These are phyloP conservation scores for Myotis planiceps DNA, from an alignment of 2,797 vertebrate genomes.

Conservation along the genomic window DNA sequence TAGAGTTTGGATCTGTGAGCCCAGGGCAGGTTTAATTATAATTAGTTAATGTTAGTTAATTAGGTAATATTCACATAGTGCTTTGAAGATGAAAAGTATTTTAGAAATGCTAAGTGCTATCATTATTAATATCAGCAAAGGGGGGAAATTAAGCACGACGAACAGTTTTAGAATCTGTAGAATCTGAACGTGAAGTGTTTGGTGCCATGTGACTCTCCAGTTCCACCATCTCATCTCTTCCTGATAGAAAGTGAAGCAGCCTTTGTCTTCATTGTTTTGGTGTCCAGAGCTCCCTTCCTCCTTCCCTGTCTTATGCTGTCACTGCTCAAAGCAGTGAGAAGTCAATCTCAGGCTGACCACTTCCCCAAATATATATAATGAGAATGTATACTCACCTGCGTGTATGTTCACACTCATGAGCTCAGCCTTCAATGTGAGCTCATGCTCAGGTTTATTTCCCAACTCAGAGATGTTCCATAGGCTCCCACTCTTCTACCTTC, in stretches of 20 bases:
- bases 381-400: neutral
- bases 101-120: constrained; percentile 81
- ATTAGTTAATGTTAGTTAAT: constrained; percentile 84
- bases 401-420: neutral
- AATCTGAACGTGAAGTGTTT: constrained; percentile 54
- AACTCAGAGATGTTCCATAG: neutral
- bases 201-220: neutral
- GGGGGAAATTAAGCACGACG: constrained; percentile 57
- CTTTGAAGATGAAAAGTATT: constrained; percentile 84
- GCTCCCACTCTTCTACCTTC: neutral
- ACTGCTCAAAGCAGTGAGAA: neutral
- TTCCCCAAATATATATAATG: too few relatives aligned
- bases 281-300: constrained; percentile 10
- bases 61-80: constrained; percentile 81
- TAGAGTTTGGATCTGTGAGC: constrained; percentile 78
- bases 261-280: constrained; percentile 45
- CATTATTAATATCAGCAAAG: constrained; percentile 79
- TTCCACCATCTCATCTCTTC: neutral
- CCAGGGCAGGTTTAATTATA: constrained; percentile 82
- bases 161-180: constrained; percentile 68
- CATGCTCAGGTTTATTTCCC: neutral
- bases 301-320: neutral
- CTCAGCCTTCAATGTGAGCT: neutral
- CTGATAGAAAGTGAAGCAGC: neutral
- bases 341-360: neutral